Base-by-base conservation (phyloP, 2,113 vertebrate genomes). In the Bujurquina vittata region DNA sequence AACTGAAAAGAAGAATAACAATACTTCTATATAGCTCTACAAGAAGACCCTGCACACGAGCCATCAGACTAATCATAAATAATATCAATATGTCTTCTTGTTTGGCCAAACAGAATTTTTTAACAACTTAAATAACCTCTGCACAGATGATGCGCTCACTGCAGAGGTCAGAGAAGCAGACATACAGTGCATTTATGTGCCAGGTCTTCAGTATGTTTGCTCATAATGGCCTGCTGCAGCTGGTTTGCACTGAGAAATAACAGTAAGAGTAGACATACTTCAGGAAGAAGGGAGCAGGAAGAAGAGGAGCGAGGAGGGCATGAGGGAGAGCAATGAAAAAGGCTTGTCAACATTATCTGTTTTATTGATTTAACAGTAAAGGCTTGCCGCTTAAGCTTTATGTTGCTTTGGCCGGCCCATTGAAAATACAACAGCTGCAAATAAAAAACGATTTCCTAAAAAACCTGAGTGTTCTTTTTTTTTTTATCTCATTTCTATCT, bases 351-450 rank as follows among this genome's bases (percentile, higher is more conserved):
- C 94, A 95, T 95, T 94, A 95, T 95, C 94, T 92, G 90, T 94
- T 96, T 94, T 95, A 96, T 96, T 95, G 96, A 96, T 96, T 96
- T 93, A 91, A 93, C 94, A 91, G 93, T 96, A 96, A 96, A 93
- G 94, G 84, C 90, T 86, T 87, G 90, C 93, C 93, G 88, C 93
- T 94, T 95, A 95, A 95, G 94, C 90, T 95, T 96, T 95, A 95
- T 94, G 94, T 94, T 93, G 93, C 93, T 91, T 92, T 92, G 87
- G 91, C 90, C 83, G 84, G 79, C 40, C 85, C 92, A 94, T 88
- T 92, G 93, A 94, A 95, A 95, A 95, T 93, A 95, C 89, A 94
- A 94, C 93, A 84, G 87, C 86, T 49, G 75, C 93, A 95, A 93
- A 94, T 94, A 93, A 92, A 92, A 93, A 94, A 88, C 61, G 80